Base-by-base conservation (phyloP, 2,888 invertebrate species). In the Orgyia antiqua region DNA sequence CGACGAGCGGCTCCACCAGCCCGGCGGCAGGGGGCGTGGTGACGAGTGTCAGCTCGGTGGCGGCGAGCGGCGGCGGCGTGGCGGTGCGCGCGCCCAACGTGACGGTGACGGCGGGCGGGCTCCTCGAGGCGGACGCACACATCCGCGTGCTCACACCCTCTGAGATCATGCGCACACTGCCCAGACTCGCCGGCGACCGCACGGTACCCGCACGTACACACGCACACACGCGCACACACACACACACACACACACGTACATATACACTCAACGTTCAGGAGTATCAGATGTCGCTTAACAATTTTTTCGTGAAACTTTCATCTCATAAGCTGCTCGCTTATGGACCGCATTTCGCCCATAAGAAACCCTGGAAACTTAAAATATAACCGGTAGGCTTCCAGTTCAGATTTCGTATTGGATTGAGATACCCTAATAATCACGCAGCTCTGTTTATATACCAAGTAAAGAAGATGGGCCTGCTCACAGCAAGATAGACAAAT, bases 101-200 rank as follows among this genome's bases (percentile, higher is more conserved):
- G 40, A 90, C 90, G 62, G 90, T 90, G 55, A 90, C 90, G 83
- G 89, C 90, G 58, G 86, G 83, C 73, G 87, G 87, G 71, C 76
- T 83, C 71, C 82, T 86, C 72, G 79, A 83, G 77, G 83, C 86
- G 56, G 94, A 94, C 88, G 93, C 93, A 86, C 94, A 93, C 87
- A 94, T 94, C 83, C 91, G 94, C 80, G 94, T 94, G 87, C 90
- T 94, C 79, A 94, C 94, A 68, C 94, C 94, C 68, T 93, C 93
- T 63, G 94, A 94, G 91, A 94, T 94, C 83, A 94, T 94, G 94
- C 92, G 93, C 90, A 94, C 94, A 75, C 91, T 94, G 88, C 94
- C 94, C 78, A 93, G 93, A 82, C 91, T 94, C 83, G 91, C 91
- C 29, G 50, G 31, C 54, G 13, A 7, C 2, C 24, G 58, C 42